A percentile compares a stretch with the other conserved stretches of the same genome.
Evolutionary conservation across 2,113 vertebrate species (phyloP).

Genomic region (Mesocricetus auratus): DNA sequence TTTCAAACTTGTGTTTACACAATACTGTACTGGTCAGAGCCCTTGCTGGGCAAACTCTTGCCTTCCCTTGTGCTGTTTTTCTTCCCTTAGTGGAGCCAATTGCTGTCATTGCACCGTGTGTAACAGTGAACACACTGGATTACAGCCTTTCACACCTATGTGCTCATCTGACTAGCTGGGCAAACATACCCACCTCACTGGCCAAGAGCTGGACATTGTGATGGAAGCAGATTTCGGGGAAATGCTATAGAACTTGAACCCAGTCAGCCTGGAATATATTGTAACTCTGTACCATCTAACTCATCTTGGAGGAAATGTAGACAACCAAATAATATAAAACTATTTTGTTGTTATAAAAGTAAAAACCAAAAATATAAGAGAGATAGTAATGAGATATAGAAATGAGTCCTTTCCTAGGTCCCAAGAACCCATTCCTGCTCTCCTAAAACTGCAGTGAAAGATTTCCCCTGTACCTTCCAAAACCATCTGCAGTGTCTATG

Average conservation of each 20-base stretch:
- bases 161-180: no score
- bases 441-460: not conserved
- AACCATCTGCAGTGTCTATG: not conserved
- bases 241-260: not conserved
- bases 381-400: not conserved
- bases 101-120: not conserved
- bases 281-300: not conserved
- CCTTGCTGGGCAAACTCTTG: not conserved
- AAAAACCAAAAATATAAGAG: not conserved
- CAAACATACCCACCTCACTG: not conserved
- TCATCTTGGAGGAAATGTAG: not conserved
- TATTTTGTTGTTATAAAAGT: not conserved
- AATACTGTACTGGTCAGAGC: not conserved
- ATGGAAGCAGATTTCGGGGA: not conserved
- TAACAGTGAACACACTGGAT: accelerated
- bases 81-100: not conserved
- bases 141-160: not conserved
- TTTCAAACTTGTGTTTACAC: not conserved
- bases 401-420: not conserved
- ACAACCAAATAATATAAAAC: not conserved
- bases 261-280: not conserved
- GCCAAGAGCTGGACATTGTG: not conserved
- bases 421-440: not conserved
- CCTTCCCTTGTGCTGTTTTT: not conserved
- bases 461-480: not conserved